phyloP scores from a whole-genome alignment of 1,140 invertebrate genomes.

The Cyclargus thomasi region DNA sequence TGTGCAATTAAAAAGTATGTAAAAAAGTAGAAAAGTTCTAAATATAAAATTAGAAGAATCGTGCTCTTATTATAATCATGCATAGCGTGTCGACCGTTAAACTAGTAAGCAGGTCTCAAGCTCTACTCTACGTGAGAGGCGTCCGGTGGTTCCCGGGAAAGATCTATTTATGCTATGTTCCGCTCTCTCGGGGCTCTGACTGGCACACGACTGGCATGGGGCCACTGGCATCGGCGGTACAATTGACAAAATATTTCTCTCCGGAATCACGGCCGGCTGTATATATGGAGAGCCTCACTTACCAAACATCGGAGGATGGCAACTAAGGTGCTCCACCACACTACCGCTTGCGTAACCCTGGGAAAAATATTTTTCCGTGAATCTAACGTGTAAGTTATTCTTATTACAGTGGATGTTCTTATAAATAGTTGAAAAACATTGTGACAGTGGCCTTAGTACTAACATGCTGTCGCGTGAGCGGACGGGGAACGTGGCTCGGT shows the following conservation, averaged over 20 bases:
- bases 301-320: constrained; percentile 74
- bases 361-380: constrained; percentile 75
- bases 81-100: constrained; percentile 70
- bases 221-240: constrained; percentile 65
- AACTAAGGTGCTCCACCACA: constrained; percentile 75
- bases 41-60: constrained; percentile 41
- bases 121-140: constrained; percentile 65
- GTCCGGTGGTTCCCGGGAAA: constrained; percentile 71
- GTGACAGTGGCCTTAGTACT: constrained; percentile 41
- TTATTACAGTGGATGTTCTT: constrained; percentile 65
- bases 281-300: constrained; percentile 74
- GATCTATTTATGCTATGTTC: constrained; percentile 74
- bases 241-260: constrained; percentile 74
- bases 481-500: constrained; percentile 29
- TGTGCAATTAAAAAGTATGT: constrained; percentile 34
- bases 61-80: constrained; percentile 72
- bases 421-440: constrained; percentile 33
- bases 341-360: constrained; percentile 75
- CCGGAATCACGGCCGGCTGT: constrained; percentile 73
- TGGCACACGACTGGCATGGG: constrained; percentile 45
- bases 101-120: constrained; percentile 56
- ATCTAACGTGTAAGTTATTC: constrained; percentile 72
- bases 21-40: constrained; percentile 24
- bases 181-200: constrained; percentile 52
- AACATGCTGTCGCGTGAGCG: constrained; percentile 58